Evolutionary conservation across 2,113 vertebrate species (phyloP).

Genomic region (Rallus limicola): DNA sequence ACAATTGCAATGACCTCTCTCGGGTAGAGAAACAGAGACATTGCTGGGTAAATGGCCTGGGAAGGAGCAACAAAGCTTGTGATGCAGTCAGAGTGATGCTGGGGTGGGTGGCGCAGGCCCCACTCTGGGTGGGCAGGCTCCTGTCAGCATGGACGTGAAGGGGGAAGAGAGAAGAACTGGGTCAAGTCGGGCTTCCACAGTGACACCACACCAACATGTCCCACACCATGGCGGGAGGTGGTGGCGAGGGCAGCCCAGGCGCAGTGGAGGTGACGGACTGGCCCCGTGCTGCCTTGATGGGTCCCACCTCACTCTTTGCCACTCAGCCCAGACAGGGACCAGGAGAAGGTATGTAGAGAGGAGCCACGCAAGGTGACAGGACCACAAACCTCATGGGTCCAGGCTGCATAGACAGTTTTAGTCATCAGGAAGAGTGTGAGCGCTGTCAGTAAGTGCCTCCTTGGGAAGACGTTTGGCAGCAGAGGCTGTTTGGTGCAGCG

Average conservation of each 20-base stretch:
- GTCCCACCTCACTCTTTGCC: accelerated
- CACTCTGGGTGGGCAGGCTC: accelerated
- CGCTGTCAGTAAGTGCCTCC: accelerated
- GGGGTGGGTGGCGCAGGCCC: accelerated
- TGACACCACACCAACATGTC: accelerated
- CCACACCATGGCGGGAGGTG: accelerated
- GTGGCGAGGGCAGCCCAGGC: accelerated
- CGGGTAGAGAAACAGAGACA: neutral
- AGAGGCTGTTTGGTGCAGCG: accelerated
- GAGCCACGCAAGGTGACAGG: neutral
- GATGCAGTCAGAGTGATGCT: neutral
- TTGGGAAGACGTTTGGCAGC: neutral
- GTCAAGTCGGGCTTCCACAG: accelerated
- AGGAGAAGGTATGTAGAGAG: neutral
- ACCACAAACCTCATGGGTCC: accelerated
- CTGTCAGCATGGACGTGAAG: accelerated
- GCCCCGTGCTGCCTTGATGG: accelerated
- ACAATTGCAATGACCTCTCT: accelerated
- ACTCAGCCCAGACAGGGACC: neutral
- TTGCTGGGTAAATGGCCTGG: neutral
- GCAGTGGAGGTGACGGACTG: too few relatives aligned
- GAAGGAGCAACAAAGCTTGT: neutral
- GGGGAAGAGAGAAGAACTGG: accelerated
- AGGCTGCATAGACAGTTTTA: accelerated
- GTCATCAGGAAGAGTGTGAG: neutral